phyloP scores from a whole-genome alignment of 23 tunicate genomes.

The Styela plicata region DNA sequence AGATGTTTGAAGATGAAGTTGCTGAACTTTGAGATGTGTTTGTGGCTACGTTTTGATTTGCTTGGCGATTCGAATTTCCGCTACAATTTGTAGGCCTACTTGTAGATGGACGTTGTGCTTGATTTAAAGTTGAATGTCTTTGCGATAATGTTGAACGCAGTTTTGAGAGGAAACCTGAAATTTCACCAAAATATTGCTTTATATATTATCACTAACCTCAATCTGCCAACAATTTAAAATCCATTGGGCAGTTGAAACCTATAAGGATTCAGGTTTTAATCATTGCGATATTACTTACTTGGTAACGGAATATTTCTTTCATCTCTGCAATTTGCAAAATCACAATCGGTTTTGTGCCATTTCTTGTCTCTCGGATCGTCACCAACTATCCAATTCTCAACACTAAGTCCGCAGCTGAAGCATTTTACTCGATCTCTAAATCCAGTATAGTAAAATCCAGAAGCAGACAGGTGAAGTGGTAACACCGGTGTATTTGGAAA shows the following conservation, averaged over 20 bases:
- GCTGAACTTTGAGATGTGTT: too few relatives aligned
- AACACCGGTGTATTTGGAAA: conserved; percentile 6
- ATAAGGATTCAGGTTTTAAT: not conserved
- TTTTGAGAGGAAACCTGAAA: not conserved
- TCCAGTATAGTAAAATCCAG: conserved; percentile 25
- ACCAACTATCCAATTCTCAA: conserved; percentile 34
- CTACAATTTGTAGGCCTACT: too few relatives aligned
- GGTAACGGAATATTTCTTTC: conserved; percentile 12
- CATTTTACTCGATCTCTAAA: conserved; percentile 27
- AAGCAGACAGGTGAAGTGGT: not conserved
- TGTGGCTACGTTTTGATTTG: too few relatives aligned
- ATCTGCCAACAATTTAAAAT: too few relatives aligned
- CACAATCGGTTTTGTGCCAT: conserved; percentile 41
- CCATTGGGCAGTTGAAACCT: too few relatives aligned
- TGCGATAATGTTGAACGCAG: not conserved
- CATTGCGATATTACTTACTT: not conserved
- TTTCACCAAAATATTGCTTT: too few relatives aligned
- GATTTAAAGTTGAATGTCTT: not conserved
- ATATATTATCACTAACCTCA: too few relatives aligned
- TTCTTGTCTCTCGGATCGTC: conserved; percentile 21
- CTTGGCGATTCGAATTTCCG: too few relatives aligned
- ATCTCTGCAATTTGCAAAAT: conserved; percentile 12
- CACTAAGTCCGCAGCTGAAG: conserved; percentile 36
- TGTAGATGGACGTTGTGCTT: too few relatives aligned
- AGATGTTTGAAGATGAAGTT: too few relatives aligned